Conservation (phyloP, 2,888 invertebrate genomes). For the Catocala fraxini region DNA sequence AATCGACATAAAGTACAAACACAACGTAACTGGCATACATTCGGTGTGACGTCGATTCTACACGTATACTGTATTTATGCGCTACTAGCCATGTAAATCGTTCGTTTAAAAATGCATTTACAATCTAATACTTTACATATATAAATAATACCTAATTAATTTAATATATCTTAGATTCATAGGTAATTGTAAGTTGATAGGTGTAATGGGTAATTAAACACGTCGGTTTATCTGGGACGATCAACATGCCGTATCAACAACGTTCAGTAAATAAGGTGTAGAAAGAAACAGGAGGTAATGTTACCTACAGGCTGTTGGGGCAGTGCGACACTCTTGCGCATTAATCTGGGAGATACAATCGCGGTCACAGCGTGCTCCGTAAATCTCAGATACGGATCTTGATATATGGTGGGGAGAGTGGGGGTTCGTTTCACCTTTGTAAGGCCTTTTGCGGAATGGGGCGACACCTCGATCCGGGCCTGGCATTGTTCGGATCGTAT, state of each 20-base stretch:
- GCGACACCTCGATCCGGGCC: constrained; percentile 57
- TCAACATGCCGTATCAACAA: constrained; percentile 49
- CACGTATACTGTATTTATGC: neutral
- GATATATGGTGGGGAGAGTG: constrained; percentile 64
- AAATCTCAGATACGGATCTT: constrained; percentile 83
- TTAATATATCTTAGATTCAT: constrained; percentile 26
- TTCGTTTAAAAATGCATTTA: constrained; percentile 22
- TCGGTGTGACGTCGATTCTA: constrained; percentile 4
- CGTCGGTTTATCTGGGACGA: constrained; percentile 45
- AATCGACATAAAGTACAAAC: constrained; percentile 7
- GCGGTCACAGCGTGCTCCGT: constrained; percentile 68
- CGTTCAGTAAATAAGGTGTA: constrained; percentile 62
- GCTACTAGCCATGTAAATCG: neutral
- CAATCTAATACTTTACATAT: constrained; percentile 11
- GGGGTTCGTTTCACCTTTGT: constrained; percentile 58
- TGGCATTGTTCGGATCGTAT: constrained; percentile 57
- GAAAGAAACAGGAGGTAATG: constrained; percentile 60
- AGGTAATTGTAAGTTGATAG: constrained; percentile 25
- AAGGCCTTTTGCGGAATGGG: constrained; percentile 53
- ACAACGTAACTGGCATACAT: constrained; percentile 1
- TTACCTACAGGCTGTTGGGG: constrained; percentile 67
- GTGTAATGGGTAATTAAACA: constrained; percentile 35
- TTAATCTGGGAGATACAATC: constrained; percentile 84
- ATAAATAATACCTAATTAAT: constrained; percentile 20
- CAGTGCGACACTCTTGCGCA: constrained; percentile 70